Evolutionary conservation across 2,888 invertebrate genomes (phyloP), one percentile per base, ranked within the genome.

Genomic region (Agonum fuliginosum): DNA sequence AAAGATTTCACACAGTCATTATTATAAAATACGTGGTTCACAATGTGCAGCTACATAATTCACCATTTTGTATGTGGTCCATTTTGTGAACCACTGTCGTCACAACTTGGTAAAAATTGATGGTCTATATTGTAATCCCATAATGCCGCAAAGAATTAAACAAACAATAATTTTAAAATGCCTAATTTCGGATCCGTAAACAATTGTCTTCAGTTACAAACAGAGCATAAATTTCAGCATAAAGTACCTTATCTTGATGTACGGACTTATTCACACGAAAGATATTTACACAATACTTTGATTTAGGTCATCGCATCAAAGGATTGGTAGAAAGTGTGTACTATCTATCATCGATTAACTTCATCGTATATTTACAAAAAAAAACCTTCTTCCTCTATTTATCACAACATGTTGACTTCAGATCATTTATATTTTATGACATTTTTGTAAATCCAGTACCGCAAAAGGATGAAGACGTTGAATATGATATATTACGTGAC

Each of bases 231-330:
- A 54, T 10, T n/a, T n/a, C n/a, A n/a, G n/a, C n/a, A n/a, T n/a
- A n/a, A 54, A 12, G 6, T 24, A 54, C 24, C 22, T 54, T 54
- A 54, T 54, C 54, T 54, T 24, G 54, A 54, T 24, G 54, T 27
- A 22, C 54, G 22, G 22, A 54, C 24, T 54, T 54, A 54, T 54
- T 54, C 54, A 54, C 51, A 51, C 24, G 54, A 54, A 14, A 54
- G 54, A 54, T 24, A 22, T 51, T 51, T 24, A 12, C 24, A 24
- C 54, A 54, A 24, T 54, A 12, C 54, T 24, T 54, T 20, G 54
- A 54, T 54, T 54, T 54, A 20, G 54, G 54, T 24, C 54, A 54
- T 12, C 22, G n/a, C 12, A 54, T 54, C 24, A 54, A 54, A 24
- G 22, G 10, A 54, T 54, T 54, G 54, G 24, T 54, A 54, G 37